Percentiles rank a stretch among this genome's conserved stretches.
phyloP scores from a whole-genome alignment of 37 sponge, comb jelly and placozoan species.

The Cliona cf. orientalis region DNA sequence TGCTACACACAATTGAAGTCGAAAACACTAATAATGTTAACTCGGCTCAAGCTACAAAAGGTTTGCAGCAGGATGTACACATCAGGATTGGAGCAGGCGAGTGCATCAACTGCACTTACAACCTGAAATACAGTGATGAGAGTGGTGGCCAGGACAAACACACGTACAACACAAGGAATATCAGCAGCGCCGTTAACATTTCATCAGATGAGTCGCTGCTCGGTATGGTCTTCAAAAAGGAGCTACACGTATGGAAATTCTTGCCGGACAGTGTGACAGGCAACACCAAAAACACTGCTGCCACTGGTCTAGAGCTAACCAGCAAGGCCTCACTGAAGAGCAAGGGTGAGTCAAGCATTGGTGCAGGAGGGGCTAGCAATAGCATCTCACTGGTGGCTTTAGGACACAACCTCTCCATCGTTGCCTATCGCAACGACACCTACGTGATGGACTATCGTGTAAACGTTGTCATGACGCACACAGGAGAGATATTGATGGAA shows the following conservation, averaged over 20 bases:
- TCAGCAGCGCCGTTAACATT: slow-evolving; percentile 11
- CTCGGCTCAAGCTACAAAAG: background rate
- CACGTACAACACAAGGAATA: too few relatives aligned
- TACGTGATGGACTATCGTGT: slow-evolving; percentile 7
- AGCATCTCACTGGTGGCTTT: slow-evolving; percentile 7
- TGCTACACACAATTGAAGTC: background rate
- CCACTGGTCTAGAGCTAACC: background rate
- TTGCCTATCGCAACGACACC: background rate
- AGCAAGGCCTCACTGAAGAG: background rate
- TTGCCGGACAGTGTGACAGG: background rate
- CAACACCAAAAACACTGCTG: too few relatives aligned
- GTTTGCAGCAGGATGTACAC: background rate
- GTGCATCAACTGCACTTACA: slow-evolving; percentile 21
- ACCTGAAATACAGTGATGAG: background rate
- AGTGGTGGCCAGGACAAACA: too few relatives aligned
- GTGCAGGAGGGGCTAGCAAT: background rate
- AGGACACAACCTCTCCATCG: slow-evolving; percentile 23
- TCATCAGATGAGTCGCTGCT: slow-evolving; percentile 10
- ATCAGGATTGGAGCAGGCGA: background rate
- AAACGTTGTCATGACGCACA: slow-evolving; percentile 1
- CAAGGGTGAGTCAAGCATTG: background rate
- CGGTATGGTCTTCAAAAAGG: slow-evolving; percentile 5
- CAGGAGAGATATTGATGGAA: slow-evolving; percentile 15
- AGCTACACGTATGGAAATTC: slow-evolving; percentile 13
- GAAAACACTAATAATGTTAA: background rate